phyloP scores from a whole-genome alignment of 2,113 vertebrate genomes.

The Puffinus mauretanicus region DNA sequence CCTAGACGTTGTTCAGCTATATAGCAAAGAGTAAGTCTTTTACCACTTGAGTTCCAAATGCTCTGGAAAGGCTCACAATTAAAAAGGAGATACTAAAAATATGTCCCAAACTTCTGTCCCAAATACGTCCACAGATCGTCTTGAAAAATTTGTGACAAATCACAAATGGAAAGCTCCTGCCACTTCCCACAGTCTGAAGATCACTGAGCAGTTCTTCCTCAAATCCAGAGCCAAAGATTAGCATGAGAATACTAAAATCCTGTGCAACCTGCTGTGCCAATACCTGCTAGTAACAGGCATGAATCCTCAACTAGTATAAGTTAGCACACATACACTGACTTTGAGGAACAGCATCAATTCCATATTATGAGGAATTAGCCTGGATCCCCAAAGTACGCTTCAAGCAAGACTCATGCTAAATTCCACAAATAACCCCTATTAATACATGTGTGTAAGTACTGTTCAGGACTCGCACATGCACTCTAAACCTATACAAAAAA shows the following conservation, averaged over 20 bases:
- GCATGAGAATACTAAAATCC: neutral
- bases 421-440: neutral
- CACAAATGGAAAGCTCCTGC: neutral
- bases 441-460: neutral
- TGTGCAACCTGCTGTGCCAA: neutral
- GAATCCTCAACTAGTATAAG: neutral
- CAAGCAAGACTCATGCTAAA: neutral
- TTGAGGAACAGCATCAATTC: neutral
- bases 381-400: neutral
- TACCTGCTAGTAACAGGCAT: neutral
- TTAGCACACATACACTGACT: neutral
- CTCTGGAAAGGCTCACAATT: neutral
- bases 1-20: neutral
- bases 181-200: neutral
- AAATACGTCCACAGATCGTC: neutral
- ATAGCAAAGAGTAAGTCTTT: neutral
- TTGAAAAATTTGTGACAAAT: neutral
- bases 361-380: neutral
- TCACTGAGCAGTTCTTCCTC: neutral
- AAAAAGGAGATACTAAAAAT: neutral
- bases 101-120: neutral
- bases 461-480: neutral
- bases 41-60: neutral
- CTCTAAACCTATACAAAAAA: neutral
- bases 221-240: neutral